Conservation (phyloP, 1,140 invertebrate genomes). For the Chironomus tepperi region DNA sequence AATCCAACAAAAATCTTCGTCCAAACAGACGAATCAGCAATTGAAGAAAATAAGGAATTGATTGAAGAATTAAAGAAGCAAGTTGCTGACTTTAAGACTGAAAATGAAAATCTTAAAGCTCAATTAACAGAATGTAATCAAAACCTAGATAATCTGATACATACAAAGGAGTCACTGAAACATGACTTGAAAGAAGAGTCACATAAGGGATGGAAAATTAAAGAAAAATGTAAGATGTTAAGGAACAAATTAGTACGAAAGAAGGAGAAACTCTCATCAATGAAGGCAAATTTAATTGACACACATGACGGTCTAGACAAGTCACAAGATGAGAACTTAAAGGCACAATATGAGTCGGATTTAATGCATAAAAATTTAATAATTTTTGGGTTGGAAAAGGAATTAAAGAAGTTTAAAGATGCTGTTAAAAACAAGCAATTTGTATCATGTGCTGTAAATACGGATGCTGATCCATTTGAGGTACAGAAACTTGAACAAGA, state of each 20-base stretch:
- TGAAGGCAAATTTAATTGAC: no score
- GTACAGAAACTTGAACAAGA: no score
- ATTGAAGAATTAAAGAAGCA: background rate
- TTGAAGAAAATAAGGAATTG: background rate
- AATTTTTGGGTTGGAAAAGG: no score
- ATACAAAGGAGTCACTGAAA: background rate
- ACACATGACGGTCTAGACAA: no score
- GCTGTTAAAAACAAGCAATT: no score
- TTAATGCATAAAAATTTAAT: no score
- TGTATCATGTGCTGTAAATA: no score
- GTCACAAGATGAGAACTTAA: no score
- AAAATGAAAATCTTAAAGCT: conserved; percentile 8
- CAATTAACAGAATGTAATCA: background rate
- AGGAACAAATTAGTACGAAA: background rate
- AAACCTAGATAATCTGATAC: background rate
- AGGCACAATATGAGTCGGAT: no score
- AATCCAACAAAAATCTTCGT: background rate
- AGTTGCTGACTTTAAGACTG: background rate
- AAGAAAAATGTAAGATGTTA: background rate
- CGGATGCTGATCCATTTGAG: no score
- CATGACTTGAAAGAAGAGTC: background rate
- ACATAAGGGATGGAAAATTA: background rate
- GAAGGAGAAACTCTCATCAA: background rate
- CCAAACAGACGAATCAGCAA: background rate
- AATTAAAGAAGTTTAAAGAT: no score